These are phyloP conservation scores for Mastomys coucha DNA, from an alignment of 2,113 vertebrate species.

Conservation along the genomic window DNA sequence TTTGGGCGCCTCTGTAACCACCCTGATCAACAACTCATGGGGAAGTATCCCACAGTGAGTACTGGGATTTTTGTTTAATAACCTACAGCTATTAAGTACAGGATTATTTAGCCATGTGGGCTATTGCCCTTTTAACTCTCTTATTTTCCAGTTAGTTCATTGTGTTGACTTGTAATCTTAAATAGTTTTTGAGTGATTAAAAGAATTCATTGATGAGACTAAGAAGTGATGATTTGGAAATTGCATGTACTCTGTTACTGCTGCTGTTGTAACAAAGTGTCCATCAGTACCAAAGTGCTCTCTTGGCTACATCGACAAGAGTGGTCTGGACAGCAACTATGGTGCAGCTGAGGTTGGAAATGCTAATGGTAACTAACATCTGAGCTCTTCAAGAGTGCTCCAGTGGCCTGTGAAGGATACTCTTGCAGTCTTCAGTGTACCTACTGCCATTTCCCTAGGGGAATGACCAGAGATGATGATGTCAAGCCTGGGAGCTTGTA, in stretches of 20 bases:
- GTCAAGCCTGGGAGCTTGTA: accelerated
- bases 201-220: not conserved
- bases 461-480: not conserved
- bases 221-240: not conserved
- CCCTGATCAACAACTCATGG: not conserved
- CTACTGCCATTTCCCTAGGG: not conserved
- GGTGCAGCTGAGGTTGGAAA: not conserved
- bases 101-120: not conserved
- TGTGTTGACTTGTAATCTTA: slow-evolving; percentile 27
- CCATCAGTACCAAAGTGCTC: accelerated
- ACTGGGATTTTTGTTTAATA: not conserved
- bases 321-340: not conserved
- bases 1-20: not conserved
- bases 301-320: not conserved
- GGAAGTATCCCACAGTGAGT: too few relatives aligned
- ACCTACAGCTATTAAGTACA: not conserved
- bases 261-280: not conserved
- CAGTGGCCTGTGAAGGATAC: accelerated
- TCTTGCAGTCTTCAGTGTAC: not conserved
- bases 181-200: slow-evolving; percentile 1
- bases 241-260: too few relatives aligned
- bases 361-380: not conserved
- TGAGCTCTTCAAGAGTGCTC: not conserved
- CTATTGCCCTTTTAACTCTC: not conserved
- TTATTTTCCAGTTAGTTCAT: not conserved